A percentile compares a stretch with the other conserved stretches of the same genome.
Conservation (phyloP, 2,888 invertebrate species). For the Ectemnius cavifrons region DNA sequence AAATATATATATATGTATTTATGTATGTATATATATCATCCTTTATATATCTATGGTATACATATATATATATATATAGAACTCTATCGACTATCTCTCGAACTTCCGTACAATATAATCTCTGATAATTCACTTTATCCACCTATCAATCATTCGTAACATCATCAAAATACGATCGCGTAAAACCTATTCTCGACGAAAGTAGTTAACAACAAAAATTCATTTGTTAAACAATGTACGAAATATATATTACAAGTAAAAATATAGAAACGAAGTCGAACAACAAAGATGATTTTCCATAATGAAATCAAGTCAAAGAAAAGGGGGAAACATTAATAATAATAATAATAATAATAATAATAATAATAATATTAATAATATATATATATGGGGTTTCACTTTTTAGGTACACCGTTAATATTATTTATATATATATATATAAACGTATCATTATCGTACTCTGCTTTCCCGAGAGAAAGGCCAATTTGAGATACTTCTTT, state of each 20-base stretch:
- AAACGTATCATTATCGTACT: slow-evolving; percentile 28
- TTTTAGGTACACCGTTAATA: slow-evolving; percentile 53
- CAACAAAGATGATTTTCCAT: slow-evolving; percentile 72
- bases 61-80: slow-evolving; percentile 48
- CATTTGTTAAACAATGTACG: slow-evolving; percentile 67
- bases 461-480: slow-evolving; percentile 30
- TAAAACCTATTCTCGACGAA: slow-evolving; percentile 57
- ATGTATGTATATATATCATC: slow-evolving; percentile 52
- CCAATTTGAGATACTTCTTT: slow-evolving; percentile 46
- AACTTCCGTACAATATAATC: slow-evolving; percentile 71
- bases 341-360: too few relatives aligned
- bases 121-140: slow-evolving; percentile 63
- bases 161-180: slow-evolving; percentile 71
- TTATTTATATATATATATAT: slow-evolving; percentile 24
- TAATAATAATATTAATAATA: too few relatives aligned
- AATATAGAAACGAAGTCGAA: slow-evolving; percentile 68
- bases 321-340: slow-evolving; percentile 51
- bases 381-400: slow-evolving; percentile 54
- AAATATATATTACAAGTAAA: slow-evolving; percentile 62
- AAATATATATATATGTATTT: slow-evolving; percentile 67
- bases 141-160: slow-evolving; percentile 64
- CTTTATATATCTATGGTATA: slow-evolving; percentile 50
- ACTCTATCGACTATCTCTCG: slow-evolving; percentile 54
- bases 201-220: slow-evolving; percentile 70
- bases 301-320: slow-evolving; percentile 75